Evolutionary conservation across 2,797 vertebrate species (phyloP).

Genomic region (Tapirus indicus): DNA sequence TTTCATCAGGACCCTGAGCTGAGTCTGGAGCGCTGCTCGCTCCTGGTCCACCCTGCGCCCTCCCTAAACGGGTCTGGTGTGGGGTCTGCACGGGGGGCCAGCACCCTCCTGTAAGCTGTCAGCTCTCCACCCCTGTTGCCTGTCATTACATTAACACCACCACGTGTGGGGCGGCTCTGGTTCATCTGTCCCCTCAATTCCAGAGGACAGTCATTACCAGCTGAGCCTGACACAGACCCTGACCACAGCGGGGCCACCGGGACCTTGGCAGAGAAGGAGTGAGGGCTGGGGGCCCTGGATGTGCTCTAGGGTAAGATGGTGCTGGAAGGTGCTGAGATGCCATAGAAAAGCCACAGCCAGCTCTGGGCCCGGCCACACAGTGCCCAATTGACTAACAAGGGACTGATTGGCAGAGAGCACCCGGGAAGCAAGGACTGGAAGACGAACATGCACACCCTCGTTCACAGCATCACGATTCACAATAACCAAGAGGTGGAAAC

Average conservation of each 20-base stretch:
- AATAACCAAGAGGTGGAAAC: no score
- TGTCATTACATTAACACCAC: neutral
- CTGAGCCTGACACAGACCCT: neutral
- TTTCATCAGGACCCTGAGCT: neutral
- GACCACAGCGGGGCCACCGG: neutral
- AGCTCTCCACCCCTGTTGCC: no score
- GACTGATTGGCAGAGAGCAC: accelerated
- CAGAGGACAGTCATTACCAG: neutral
- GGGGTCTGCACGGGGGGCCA: neutral
- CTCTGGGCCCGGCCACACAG: accelerated
- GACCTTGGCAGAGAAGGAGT: neutral
- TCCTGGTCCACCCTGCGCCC: no score
- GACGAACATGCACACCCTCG: neutral
- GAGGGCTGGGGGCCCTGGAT: neutral
- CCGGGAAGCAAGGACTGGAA: neutral
- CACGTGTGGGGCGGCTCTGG: neutral
- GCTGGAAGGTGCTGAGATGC: neutral
- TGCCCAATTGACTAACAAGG: no score
- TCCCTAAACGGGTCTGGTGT: neutral
- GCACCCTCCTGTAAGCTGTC: neutral
- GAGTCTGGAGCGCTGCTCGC: neutral
- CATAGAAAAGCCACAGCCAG: neutral
- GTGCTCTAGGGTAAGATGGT: accelerated
- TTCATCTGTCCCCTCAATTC: neutral
- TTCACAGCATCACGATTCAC: neutral